Percentiles rank a stretch among this genome's conserved stretches.
phyloP scores from a whole-genome alignment of 2,113 vertebrate genomes.

The Procavia capensis region DNA sequence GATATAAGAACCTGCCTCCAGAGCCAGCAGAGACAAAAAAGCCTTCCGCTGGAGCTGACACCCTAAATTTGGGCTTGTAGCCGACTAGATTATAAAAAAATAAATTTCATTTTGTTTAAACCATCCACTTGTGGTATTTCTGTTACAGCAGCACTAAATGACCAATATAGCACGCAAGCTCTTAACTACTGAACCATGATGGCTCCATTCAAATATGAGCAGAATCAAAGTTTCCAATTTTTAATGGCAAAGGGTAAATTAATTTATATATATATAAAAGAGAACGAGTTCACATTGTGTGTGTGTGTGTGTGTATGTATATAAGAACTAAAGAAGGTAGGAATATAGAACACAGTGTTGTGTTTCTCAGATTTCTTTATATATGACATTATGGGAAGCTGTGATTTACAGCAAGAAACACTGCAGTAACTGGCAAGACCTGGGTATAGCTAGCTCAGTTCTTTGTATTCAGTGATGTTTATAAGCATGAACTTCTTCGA shows the following conservation, averaged over 20 bases:
- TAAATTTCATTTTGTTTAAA: no score
- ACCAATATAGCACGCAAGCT: no score
- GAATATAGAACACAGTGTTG: not conserved
- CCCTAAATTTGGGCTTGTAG: no score
- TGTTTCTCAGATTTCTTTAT: conserved; percentile 55
- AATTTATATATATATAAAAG: conserved; percentile 38
- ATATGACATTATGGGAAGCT: conserved; percentile 60
- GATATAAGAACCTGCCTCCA: no score
- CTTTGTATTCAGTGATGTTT: conserved; percentile 61
- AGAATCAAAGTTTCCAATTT: not conserved
- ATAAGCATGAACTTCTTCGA: conserved; percentile 65
- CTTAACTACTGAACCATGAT: no score
- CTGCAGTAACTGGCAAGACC: conserved; percentile 33
- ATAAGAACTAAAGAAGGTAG: not conserved
- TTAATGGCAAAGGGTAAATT: conserved; percentile 36
- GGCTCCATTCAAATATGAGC: not conserved
- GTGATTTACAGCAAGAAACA: conserved; percentile 64
- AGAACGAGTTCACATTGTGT: conserved; percentile 9
- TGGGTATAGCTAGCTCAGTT: conserved; percentile 50
- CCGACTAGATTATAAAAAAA: no score
- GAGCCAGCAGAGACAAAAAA: no score
- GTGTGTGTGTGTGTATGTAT: not conserved
- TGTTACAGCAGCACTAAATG: no score
- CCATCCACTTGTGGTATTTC: no score
- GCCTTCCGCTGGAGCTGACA: no score